Conservation (phyloP, 2,113 vertebrate genomes). For the Accipiter cooperii region DNA sequence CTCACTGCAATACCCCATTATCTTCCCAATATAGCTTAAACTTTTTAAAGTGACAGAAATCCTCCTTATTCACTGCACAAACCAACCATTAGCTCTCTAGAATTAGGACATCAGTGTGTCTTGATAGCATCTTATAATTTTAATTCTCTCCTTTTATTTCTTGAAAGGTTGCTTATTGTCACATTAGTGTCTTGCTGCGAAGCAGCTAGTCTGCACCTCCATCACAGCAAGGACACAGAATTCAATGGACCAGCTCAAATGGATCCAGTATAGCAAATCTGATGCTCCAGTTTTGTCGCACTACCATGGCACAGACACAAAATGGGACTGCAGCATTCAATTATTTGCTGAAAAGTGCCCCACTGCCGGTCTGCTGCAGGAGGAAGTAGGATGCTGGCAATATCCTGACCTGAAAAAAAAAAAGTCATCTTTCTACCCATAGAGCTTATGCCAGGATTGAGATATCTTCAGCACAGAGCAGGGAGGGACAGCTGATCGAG, state of each 20-base stretch:
- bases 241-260: neutral
- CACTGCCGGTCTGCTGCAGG: neutral
- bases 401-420: neutral
- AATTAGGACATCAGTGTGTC: neutral
- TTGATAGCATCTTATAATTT: neutral
- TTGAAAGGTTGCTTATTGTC: neutral
- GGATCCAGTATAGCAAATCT: neutral
- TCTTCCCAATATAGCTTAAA: neutral
- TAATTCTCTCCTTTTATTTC: neutral
- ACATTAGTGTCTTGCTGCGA: accelerated
- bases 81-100: neutral
- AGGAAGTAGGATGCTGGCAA: neutral
- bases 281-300: neutral
- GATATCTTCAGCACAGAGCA: neutral
- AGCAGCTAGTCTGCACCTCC: neutral
- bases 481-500: neutral
- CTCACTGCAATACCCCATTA: neutral
- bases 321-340: neutral
- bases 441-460: neutral
- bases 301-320: neutral
- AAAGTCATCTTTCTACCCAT: neutral
- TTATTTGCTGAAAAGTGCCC: neutral
- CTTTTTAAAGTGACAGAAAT: neutral
- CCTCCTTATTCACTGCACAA: neutral
- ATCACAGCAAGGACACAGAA: neutral